Evolutionary conservation across 2,888 invertebrate species (phyloP).

Genomic region (Erebia aethiops): DNA sequence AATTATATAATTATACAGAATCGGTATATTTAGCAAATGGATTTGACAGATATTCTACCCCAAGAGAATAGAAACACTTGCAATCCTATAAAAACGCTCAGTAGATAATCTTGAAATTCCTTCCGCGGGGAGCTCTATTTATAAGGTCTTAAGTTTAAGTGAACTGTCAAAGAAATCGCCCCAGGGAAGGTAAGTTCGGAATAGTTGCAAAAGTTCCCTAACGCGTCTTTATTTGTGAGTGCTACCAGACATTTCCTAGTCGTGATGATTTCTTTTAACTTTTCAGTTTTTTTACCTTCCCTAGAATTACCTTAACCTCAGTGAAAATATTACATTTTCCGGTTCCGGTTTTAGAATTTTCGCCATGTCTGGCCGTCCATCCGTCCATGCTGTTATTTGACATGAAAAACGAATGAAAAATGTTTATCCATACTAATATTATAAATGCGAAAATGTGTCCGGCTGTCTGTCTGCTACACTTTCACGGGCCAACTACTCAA

Average conservation of each 20-base stretch:
- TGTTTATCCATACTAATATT: too few species aligned
- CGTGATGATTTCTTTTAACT: conserved; percentile 43
- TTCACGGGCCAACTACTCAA: too few species aligned
- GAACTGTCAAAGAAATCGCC: conserved; percentile 70
- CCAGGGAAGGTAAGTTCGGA: conserved; percentile 61
- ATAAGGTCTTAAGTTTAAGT: conserved; percentile 70
- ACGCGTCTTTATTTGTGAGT: conserved; percentile 70
- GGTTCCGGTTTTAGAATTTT: too few species aligned
- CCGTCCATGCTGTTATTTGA: too few species aligned
- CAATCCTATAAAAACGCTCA: conserved; percentile 57
- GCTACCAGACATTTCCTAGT: conserved; percentile 52
- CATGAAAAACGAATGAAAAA: too few species aligned
- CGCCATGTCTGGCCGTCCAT: too few species aligned
- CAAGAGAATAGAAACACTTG: conserved; percentile 37
- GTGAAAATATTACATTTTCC: too few species aligned
- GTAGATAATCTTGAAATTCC: conserved; percentile 58
- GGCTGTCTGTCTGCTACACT: too few species aligned
- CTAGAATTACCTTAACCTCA: too few species aligned
- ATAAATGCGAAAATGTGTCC: too few species aligned
- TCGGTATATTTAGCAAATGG: neutral
- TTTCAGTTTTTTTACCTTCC: too few species aligned
- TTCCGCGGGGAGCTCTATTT: conserved; percentile 66
- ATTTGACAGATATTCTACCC: neutral
- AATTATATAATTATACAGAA: too few species aligned
- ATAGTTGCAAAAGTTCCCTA: conserved; percentile 60